Percentiles rank a stretch among this genome's conserved stretches.
These are phyloP conservation scores for Urocyon cinereoargenteus DNA, from an alignment of 2,797 vertebrate species.

Conservation along the genomic window DNA sequence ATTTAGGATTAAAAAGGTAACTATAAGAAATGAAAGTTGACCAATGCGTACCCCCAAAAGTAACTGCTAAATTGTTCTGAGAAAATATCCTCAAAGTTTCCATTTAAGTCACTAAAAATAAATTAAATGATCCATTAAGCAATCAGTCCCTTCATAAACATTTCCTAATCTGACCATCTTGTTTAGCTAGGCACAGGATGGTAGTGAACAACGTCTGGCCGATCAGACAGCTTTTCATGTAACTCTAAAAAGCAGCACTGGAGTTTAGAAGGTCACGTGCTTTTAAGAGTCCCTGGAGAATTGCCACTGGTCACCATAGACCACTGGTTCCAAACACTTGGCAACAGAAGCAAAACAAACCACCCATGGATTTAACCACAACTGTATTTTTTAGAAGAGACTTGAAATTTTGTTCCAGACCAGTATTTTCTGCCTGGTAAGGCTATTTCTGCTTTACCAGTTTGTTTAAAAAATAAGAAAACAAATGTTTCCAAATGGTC, in stretches of 20 bases:
- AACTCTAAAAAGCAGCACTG: not conserved
- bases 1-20: not conserved
- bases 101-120: not conserved
- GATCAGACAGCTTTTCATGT: not conserved
- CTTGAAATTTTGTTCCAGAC: not conserved
- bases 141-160: not conserved
- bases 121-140: not conserved
- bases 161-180: not conserved
- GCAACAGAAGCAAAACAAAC: not conserved
- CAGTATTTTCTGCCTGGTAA: not conserved
- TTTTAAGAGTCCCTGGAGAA: not conserved
- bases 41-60: not conserved
- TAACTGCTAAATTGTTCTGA: not conserved
- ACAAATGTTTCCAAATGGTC: not conserved
- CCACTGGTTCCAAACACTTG: not conserved
- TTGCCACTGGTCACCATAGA: not conserved
- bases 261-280: not conserved
- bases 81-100: not conserved
- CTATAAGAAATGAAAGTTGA: not conserved
- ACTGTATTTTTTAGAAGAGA: not conserved
- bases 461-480: conserved; percentile 35
- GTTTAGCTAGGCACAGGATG: not conserved
- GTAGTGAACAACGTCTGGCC: not conserved
- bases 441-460: not conserved
- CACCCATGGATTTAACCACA: not conserved